Base-by-base conservation (phyloP, 2,113 vertebrate species). In the Willisornis vidua region DNA sequence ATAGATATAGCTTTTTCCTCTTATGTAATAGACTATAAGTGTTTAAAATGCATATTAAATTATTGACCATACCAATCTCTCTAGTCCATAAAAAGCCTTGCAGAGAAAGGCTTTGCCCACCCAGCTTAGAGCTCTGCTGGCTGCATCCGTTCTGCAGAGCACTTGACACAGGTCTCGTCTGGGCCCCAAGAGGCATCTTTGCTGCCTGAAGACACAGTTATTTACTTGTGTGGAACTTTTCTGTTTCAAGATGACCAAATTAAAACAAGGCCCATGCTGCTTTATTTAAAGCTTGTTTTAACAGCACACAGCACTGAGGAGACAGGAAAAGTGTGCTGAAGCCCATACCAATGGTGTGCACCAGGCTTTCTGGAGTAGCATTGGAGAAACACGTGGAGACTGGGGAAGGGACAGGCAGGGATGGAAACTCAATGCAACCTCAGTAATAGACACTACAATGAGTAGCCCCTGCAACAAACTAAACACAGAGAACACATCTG, bases 31-130 rank as follows among this genome's bases (percentile, higher is more conserved):
- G 18, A 26, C 19, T 89, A 73, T 48, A 89, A 49, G 41, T 29
- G 12, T 85, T 87, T 72, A 82, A 90, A 75, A 81, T 81, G 68
- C 76, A 39, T 79, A 49, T 86, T 90, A 92, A 79, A 92, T 83
- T 79, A 82, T 58, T 91, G 82, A 76, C 71, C 20, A 8, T 37
- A 61, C 28, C 62, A 59, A n/a, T 84, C 72, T 77, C 72, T 61
- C 28, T 8, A 59, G 49, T 23, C 68, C 55, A 54, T 70, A 68
- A 76, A 52, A 73, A 67, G 2, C 4, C 55, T 45, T 43, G 59
- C 54, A 80, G 71, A 41, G 54, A 49, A 82, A 45, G 49, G 62
- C 20, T 79, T 29, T 90, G 18, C 66, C 39, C 24, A 39, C 25
- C 17, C 26, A 19, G 26, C 72, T 52, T 12, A 31, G 59, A 75